Percentiles rank a stretch among this genome's conserved stretches.
These are phyloP conservation scores for Spinus olivaceus DNA, from an alignment of 2,797 vertebrate species.

Conservation along the genomic window DNA sequence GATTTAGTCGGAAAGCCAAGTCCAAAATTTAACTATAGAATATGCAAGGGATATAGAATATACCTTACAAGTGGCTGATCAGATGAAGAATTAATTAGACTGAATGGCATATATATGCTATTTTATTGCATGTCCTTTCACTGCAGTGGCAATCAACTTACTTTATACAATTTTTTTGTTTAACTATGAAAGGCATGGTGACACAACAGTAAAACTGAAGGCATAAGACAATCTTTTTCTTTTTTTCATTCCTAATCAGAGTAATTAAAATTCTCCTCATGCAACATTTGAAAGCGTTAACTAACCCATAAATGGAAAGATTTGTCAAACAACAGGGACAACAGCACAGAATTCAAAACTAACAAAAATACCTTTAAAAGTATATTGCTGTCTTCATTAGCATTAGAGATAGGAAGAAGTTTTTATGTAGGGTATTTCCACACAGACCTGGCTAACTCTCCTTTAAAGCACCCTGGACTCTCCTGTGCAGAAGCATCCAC, in stretches of 20 bases:
- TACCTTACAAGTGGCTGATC: not conserved
- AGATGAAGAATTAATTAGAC: constrained; percentile 19
- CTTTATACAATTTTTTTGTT: not conserved
- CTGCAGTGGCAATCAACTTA: not conserved
- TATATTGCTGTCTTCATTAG: not conserved
- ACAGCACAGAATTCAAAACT: not conserved
- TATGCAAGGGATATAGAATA: not conserved
- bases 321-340: not conserved
- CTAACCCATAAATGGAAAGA: not conserved
- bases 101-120: not conserved
- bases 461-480: not conserved
- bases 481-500: not conserved
- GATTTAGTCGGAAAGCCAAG: not conserved
- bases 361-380: not conserved
- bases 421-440: not conserved
- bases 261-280: not conserved
- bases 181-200: not conserved
- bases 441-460: not conserved
- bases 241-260: not conserved
- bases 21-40: not conserved
- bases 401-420: not conserved
- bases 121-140: not conserved
- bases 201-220: not conserved
- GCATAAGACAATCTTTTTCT: not conserved
- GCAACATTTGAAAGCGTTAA: not conserved